Conservation (phyloP, 2,888 invertebrate species). For the Pollenia labialis region DNA sequence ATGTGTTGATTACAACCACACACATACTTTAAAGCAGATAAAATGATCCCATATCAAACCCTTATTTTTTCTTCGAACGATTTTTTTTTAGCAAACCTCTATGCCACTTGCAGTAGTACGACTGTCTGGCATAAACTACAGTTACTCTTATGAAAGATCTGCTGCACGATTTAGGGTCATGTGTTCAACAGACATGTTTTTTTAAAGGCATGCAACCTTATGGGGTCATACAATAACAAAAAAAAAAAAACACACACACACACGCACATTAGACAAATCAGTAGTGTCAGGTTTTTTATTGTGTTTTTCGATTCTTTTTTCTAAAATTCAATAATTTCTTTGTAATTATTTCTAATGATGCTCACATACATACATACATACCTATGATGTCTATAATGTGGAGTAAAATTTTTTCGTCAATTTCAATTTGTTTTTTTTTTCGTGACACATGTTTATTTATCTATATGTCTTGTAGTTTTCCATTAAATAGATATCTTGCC, state of each 20-base stretch:
- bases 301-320: conserved; percentile 15
- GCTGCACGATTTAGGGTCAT: conserved; percentile 58
- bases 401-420: not conserved
- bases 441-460: conserved; percentile 55
- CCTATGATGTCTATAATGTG: too few species aligned
- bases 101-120: conserved; percentile 1
- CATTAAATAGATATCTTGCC: conserved; percentile 39
- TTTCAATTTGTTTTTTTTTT: conserved; percentile 41
- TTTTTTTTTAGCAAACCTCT: not conserved
- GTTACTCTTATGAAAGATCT: conserved; percentile 3
- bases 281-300: conserved; percentile 1
- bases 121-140: conserved; percentile 20
- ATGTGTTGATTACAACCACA: not conserved
- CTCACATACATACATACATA: too few species aligned
- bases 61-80: conserved; percentile 39
- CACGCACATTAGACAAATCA: not conserved
- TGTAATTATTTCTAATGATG: conserved; percentile 28
- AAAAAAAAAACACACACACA: not conserved
- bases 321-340: conserved; percentile 25
- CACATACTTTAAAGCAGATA: not conserved
- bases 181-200: conserved; percentile 60
- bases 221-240: conserved; percentile 55
- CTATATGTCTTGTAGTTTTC: conserved; percentile 5
- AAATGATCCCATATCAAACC: conserved; percentile 59
- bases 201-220: conserved; percentile 55